Percentiles rank a stretch among this genome's conserved stretches.
phyloP scores from a whole-genome alignment of 1,140 invertebrate species.

The Brachionus manjavacas region DNA sequence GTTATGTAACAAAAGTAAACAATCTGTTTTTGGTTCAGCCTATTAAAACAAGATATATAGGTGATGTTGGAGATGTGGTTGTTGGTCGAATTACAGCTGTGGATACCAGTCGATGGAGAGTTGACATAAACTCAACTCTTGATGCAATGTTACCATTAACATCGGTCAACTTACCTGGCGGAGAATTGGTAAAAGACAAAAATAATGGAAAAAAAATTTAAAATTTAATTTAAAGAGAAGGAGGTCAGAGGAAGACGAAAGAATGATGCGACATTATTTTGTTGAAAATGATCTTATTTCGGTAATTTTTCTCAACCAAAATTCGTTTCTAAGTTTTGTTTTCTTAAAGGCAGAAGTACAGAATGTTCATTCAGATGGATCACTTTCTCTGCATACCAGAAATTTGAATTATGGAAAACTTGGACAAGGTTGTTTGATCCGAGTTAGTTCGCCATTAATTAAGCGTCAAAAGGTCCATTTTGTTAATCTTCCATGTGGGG shows the following conservation, averaged over 20 bases:
- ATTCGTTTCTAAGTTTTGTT: not conserved
- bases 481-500: constrained; percentile 82
- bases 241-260: constrained; percentile 89
- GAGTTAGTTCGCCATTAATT: constrained; percentile 85
- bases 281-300: constrained; percentile 85
- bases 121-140: constrained; percentile 78
- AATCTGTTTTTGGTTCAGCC: constrained; percentile 85
- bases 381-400: constrained; percentile 85
- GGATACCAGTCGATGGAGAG: constrained; percentile 83
- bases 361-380: constrained; percentile 81
- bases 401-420: constrained; percentile 95
- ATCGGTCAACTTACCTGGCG: constrained; percentile 91
- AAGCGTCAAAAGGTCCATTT: constrained; percentile 92
- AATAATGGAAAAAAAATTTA: not conserved
- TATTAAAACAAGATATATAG: constrained; percentile 69
- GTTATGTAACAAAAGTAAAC: constrained; percentile 85
- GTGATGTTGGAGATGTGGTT: constrained; percentile 93
- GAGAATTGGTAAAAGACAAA: constrained; percentile 71
- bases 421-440: constrained; percentile 77
- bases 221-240: constrained; percentile 64
- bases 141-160: constrained; percentile 82
- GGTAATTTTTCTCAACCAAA: constrained; percentile 55
- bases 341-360: constrained; percentile 75
- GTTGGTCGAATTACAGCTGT: constrained; percentile 83
- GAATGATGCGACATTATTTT: constrained; percentile 89